Percentiles rank a stretch among this genome's conserved stretches.
These are phyloP conservation scores for Stichopus chloronotus DNA, from an alignment of 35 echinoderm and acorn worm genomes.

Conservation along the genomic window DNA sequence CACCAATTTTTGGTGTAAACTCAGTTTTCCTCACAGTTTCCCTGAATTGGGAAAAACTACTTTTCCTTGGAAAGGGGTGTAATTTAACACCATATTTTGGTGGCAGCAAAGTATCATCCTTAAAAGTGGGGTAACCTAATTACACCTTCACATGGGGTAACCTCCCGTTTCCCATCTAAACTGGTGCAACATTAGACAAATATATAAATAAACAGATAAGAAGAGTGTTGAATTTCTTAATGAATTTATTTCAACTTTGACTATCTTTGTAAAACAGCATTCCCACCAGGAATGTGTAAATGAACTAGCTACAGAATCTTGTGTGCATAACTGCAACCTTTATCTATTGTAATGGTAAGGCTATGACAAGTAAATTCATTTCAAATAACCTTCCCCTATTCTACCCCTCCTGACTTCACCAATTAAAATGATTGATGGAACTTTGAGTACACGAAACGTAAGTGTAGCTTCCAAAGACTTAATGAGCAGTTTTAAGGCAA, in stretches of 20 bases:
- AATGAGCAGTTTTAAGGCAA: neutral
- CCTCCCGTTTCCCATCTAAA: neutral
- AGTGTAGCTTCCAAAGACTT: neutral
- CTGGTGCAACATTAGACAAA: neutral
- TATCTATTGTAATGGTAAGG: neutral
- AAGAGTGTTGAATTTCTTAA: neutral
- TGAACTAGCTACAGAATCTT: neutral
- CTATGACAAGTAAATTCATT: neutral
- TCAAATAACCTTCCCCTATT: neutral
- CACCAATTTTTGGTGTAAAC: neutral
- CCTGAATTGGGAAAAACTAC: neutral
- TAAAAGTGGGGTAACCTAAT: neutral
- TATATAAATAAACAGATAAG: neutral
- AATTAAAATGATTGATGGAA: neutral
- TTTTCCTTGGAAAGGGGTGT: slow-evolving; percentile 15
- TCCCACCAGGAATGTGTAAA: neutral
- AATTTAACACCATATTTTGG: neutral
- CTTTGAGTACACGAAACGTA: neutral
- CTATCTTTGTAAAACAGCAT: neutral
- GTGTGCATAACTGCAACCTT: neutral
- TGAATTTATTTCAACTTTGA: slow-evolving; percentile 14
- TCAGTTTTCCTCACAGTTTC: neutral
- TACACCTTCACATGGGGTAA: neutral
- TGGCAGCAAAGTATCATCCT: slow-evolving; percentile 35
- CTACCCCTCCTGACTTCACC: neutral